Percentiles rank a stretch among this genome's conserved stretches.
Evolutionary conservation across 2,113 vertebrate genomes (phyloP).

Genomic region (Ramphastos sulfuratus): DNA sequence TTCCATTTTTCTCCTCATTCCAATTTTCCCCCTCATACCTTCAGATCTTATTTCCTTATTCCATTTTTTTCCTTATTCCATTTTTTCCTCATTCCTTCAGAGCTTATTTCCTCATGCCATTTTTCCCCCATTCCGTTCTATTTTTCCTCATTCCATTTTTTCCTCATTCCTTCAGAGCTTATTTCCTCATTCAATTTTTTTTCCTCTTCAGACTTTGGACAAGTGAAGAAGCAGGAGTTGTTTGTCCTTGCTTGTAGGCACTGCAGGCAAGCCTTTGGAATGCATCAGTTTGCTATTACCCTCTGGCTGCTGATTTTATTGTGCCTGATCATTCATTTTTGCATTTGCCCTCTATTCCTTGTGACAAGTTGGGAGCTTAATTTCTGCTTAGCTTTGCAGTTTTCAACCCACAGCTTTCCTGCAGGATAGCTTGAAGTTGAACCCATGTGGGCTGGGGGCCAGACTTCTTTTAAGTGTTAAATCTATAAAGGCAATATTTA

Average conservation of each 20-base stretch:
- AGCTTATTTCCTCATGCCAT: too few species aligned
- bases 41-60: too few species aligned
- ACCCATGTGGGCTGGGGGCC: not conserved
- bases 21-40: too few species aligned
- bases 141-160: too few species aligned
- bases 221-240: not conserved
- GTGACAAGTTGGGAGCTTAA: not conserved
- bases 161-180: not conserved
- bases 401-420: not conserved
- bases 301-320: not conserved
- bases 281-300: not conserved
- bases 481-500: not conserved
- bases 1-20: too few species aligned
- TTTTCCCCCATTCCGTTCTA: too few species aligned
- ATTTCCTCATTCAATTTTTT: not conserved
- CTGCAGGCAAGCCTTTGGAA: not conserved
- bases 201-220: not conserved
- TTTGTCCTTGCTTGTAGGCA: not conserved
- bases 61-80: too few species aligned
- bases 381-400: not conserved
- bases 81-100: too few species aligned
- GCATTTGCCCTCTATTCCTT: not conserved
- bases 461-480: not conserved
- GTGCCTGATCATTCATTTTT: not conserved
- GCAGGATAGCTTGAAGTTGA: not conserved